Percentiles rank a stretch among this genome's conserved stretches.
phyloP scores from a whole-genome alignment of 2,888 invertebrate species.

The Phengaris arion region DNA sequence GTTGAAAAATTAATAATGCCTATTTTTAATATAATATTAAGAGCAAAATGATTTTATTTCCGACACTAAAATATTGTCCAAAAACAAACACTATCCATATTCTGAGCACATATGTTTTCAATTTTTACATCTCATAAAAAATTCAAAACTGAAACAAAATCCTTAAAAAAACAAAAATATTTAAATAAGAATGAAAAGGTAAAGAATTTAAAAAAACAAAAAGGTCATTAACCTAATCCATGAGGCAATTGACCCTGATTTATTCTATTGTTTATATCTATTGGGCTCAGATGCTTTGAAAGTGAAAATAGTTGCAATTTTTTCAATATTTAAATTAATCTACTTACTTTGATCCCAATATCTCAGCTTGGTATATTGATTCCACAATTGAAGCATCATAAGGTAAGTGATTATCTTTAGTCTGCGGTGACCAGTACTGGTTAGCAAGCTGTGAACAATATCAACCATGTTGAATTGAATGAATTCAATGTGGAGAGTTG shows the following conservation, averaged over 20 bases:
- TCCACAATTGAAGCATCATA: constrained; percentile 90
- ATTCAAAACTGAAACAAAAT: background rate
- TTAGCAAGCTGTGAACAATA: constrained; percentile 86
- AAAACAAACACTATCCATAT: too few species aligned
- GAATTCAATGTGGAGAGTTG: constrained; percentile 69
- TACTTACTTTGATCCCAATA: constrained; percentile 87
- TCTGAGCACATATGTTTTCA: too few species aligned
- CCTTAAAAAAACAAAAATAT: background rate
- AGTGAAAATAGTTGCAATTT: constrained; percentile 40
- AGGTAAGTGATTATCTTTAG: constrained; percentile 83
- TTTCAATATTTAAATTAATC: constrained; percentile 33
- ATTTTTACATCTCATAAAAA: background rate
- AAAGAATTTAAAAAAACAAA: constrained; percentile 57
- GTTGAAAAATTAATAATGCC: background rate
- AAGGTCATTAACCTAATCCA: constrained; percentile 67
- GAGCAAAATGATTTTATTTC: too few species aligned
- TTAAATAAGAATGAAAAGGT: constrained; percentile 31
- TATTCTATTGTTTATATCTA: constrained; percentile 68
- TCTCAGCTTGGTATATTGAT: constrained; percentile 92
- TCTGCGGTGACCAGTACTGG: constrained; percentile 95
- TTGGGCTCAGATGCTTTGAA: constrained; percentile 55
- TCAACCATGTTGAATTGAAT: constrained; percentile 64
- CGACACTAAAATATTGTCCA: too few species aligned
- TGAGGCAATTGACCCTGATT: constrained; percentile 62
- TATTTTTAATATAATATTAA: too few species aligned